A percentile compares a stretch with the other conserved stretches of the same genome.
Conservation (phyloP, 2,888 invertebrate genomes). For the Drosophila anceps region DNA sequence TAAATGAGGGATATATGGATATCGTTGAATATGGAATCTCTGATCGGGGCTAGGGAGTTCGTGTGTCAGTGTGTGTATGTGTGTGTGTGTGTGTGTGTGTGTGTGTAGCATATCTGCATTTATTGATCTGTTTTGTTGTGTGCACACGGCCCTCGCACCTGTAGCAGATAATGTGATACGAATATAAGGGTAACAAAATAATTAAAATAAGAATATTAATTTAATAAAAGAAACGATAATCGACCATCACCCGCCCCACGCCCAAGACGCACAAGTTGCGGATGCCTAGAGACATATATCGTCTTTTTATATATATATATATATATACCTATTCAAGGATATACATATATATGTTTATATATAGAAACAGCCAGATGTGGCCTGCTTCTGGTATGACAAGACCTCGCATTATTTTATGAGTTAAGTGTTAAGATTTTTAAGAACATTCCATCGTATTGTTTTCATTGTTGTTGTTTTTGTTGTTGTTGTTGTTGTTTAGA, state of each 20-base stretch:
- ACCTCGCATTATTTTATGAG: slow-evolving; percentile 65
- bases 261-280: slow-evolving; percentile 58
- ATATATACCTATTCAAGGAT: slow-evolving; percentile 35
- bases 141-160: slow-evolving; percentile 8
- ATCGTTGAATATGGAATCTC: slow-evolving; percentile 21
- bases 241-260: slow-evolving; percentile 60
- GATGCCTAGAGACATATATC: slow-evolving; percentile 42
- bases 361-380: slow-evolving; percentile 59
- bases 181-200: slow-evolving; percentile 39
- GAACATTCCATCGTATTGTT: slow-evolving; percentile 27
- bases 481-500: slow-evolving; percentile 29
- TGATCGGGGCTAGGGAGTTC: slow-evolving; percentile 18
- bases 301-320: slow-evolving; percentile 25
- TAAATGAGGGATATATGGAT: slow-evolving; percentile 46
- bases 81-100: slow-evolving; percentile 2
- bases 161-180: slow-evolving; percentile 22
- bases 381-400: slow-evolving; percentile 60
- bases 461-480: slow-evolving; percentile 8
- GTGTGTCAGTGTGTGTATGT: slow-evolving; percentile 3
- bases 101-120: not conserved
- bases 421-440: slow-evolving; percentile 52
- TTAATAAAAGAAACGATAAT: slow-evolving; percentile 47
- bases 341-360: slow-evolving; percentile 7
- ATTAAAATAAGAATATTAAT: slow-evolving; percentile 51
- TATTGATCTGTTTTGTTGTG: not conserved